Conservation (phyloP, 2,888 invertebrate species). For the Ormyrus labotus region DNA sequence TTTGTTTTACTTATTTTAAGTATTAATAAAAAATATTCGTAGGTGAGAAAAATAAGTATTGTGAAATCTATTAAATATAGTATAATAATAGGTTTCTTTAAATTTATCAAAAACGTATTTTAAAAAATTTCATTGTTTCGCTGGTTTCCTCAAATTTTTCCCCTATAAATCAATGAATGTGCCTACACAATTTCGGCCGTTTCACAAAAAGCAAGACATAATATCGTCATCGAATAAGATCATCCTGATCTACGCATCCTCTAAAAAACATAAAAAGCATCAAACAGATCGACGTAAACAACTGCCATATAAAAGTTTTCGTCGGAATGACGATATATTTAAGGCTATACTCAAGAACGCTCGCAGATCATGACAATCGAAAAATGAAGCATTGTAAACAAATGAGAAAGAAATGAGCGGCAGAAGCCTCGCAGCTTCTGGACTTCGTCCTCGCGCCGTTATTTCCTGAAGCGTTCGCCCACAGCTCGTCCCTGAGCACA, state of each 20-base stretch:
- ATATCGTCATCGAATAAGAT: too few species aligned
- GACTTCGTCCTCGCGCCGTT: slow-evolving; percentile 6
- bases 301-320: background rate
- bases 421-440: background rate
- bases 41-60: too few species aligned
- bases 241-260: background rate
- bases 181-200: too few species aligned
- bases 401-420: slow-evolving; percentile 14
- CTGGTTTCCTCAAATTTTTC: too few species aligned
- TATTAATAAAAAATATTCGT: too few species aligned
- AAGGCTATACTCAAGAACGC: slow-evolving; percentile 4
- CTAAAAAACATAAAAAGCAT: background rate
- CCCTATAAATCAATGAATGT: too few species aligned
- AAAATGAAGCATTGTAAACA: slow-evolving; percentile 45
- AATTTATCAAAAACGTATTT: too few species aligned
- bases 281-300: slow-evolving; percentile 5
- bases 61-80: too few species aligned
- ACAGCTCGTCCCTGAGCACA: slow-evolving; percentile 37
- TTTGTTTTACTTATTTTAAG: too few species aligned
- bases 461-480: slow-evolving; percentile 46
- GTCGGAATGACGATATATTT: background rate
- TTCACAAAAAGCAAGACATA: too few species aligned
- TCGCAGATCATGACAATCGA: slow-evolving; percentile 16
- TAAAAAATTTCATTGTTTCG: too few species aligned
- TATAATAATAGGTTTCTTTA: too few species aligned